Conservation (phyloP, 2,113 vertebrate species). For the Crotalus viridis region DNA sequence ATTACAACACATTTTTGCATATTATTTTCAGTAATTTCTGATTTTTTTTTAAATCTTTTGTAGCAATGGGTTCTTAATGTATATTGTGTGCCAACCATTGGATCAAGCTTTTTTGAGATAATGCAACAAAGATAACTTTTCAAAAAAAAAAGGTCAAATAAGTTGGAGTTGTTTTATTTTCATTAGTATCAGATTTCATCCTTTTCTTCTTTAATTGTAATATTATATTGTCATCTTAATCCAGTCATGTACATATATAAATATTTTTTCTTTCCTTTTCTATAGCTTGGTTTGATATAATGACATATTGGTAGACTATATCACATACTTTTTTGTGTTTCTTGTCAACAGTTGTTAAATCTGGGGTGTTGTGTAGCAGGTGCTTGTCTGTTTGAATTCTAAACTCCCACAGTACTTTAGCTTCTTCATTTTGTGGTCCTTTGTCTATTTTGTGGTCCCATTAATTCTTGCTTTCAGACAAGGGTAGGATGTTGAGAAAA, state of each 20-base stretch:
- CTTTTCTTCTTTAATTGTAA: neutral
- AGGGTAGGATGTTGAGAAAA: neutral
- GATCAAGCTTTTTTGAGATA: neutral
- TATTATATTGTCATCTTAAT: neutral
- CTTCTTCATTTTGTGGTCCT: too few species aligned
- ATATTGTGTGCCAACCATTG: neutral
- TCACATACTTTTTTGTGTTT: neutral
- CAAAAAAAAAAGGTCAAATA: neutral
- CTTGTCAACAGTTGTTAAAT: too few species aligned
- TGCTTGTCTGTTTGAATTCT: too few species aligned
- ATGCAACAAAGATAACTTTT: neutral
- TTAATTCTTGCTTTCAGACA: too few species aligned
- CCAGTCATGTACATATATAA: neutral
- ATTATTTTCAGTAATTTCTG: neutral
- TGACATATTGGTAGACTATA: neutral
- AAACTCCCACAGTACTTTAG: too few species aligned
- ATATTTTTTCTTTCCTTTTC: neutral
- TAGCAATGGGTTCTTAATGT: neutral
- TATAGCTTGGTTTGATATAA: neutral
- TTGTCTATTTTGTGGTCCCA: too few species aligned
- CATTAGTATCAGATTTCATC: neutral
- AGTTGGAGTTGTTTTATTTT: neutral
- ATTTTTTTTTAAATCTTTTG: neutral
- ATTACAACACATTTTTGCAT: neutral
- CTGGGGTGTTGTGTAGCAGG: too few species aligned